Percentiles rank a stretch among this genome's conserved stretches.
Evolutionary conservation across 2,113 vertebrate genomes (phyloP).

Genomic region (Tiliqua scincoides): DNA sequence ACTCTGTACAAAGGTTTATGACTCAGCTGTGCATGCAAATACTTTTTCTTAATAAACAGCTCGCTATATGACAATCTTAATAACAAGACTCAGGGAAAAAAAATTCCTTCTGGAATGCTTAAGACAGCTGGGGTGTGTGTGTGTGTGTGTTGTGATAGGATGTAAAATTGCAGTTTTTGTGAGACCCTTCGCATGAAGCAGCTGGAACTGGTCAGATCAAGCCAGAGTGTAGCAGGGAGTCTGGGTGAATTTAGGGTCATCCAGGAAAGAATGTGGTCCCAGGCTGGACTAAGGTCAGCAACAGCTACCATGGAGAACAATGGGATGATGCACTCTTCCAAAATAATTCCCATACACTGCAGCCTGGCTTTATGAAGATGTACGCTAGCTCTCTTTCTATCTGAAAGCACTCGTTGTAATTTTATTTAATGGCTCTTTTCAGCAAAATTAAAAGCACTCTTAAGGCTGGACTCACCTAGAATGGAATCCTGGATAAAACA

Average conservation of each 20-base stretch:
- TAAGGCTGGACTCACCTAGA: not conserved
- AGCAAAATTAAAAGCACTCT: not conserved
- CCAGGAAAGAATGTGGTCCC: not conserved
- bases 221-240: not conserved
- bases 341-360: not conserved
- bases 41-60: slow-evolving; percentile 10
- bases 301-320: not conserved
- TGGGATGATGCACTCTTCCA: not conserved
- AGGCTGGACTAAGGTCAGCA: not conserved
- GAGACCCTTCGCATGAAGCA: not conserved
- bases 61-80: not conserved
- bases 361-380: not conserved
- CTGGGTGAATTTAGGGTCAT: not conserved
- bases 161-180: not conserved
- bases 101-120: not conserved
- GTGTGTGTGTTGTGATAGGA: not conserved
- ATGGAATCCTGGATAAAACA: not conserved
- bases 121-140: not conserved
- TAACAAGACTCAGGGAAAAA: not conserved
- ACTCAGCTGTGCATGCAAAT: slow-evolving; percentile 7
- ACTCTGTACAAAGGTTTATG: not conserved
- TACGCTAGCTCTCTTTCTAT: not conserved
- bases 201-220: not conserved
- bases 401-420: not conserved
- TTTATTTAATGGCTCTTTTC: too few species aligned